Base-by-base conservation (phyloP, 2,888 invertebrate genomes). In the Amphipyra tragopoginis region DNA sequence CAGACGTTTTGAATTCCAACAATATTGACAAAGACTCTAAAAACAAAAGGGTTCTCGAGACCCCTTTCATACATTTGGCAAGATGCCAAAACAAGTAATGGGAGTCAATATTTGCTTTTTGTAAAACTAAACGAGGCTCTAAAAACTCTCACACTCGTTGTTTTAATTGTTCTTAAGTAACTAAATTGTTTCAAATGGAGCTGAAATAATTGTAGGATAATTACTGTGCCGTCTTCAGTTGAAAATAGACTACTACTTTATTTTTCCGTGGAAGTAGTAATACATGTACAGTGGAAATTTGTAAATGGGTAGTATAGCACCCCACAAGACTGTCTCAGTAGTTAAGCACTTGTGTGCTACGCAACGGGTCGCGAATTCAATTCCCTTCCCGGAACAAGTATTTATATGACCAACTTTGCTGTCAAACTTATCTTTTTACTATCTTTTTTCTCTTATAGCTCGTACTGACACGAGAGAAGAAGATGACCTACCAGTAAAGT, bases 1-100 rank as follows among this genome's bases (percentile, higher is more conserved):
- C 61, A 76, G 67, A 55, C 73, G 71, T 71, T 82, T 75, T 79
- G 77, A 77, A 77, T 70, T 80, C 72, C 55, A 79, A 81, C 81
- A 83, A 58, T 68, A 58, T 72, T 63, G 85, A 89, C 88, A 87
- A 83, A 79, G 66, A 57, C 47, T 70, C 44, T 68, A 64, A 77
- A 77, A 80, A 83, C 77, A 79, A 85, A 86, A 78, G 77, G 72
- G 75, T 77, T 78, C 76, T 79, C 72, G 69, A 83, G 79, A 81
- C 80, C 81, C 84, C 76, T 85, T 86, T 81, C 72, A 81, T 71
- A 82, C 81, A 84, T 85, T 80, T 84, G 84, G 87, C 83, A 82
- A 85, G 53, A 54, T 48, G 75, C 75, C 77, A 77, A 66, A 75
- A 64, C 64, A 77, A 77, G 65, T 71, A 75, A 73, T 75, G 71